Evolutionary conservation across 2,113 vertebrate species (phyloP).

Genomic region (Hirundichthys speculiger): DNA sequence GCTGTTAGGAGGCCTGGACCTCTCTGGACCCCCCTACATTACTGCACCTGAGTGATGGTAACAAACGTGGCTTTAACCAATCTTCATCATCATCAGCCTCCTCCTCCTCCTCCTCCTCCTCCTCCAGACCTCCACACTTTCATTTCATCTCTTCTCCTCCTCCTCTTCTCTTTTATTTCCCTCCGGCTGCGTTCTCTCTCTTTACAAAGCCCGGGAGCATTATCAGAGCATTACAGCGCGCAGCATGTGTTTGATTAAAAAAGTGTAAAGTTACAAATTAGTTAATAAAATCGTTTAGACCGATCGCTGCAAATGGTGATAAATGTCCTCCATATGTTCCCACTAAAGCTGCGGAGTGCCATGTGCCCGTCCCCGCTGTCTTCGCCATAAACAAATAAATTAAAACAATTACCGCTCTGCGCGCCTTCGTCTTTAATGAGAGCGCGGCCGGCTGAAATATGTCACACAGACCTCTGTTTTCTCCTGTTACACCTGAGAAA

Average conservation of each 20-base stretch:
- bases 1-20: no score
- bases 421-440: conserved; percentile 75
- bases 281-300: conserved; percentile 81
- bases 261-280: conserved; percentile 83
- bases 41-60: no score
- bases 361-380: conserved; percentile 80
- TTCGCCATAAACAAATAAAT: conserved; percentile 82
- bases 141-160: conserved; percentile 45
- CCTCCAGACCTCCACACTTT: conserved; percentile 40
- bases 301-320: conserved; percentile 80
- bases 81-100: conserved; percentile 50
- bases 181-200: conserved; percentile 74
- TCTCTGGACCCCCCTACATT: no score
- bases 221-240: conserved; percentile 67
- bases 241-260: conserved; percentile 83
- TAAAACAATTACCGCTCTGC: conserved; percentile 81
- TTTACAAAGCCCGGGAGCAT: conserved; percentile 80
- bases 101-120: conserved; percentile 4
- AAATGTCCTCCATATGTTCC: conserved; percentile 81
- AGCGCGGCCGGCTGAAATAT: conserved; percentile 67
- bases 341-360: conserved; percentile 79
- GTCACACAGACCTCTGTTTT: conserved; percentile 42
- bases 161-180: conserved; percentile 71
- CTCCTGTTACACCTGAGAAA: no score
- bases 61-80: conserved; percentile 22